Base-by-base conservation (phyloP, 2,888 invertebrate species). In the Drosophila subquinaria region DNA sequence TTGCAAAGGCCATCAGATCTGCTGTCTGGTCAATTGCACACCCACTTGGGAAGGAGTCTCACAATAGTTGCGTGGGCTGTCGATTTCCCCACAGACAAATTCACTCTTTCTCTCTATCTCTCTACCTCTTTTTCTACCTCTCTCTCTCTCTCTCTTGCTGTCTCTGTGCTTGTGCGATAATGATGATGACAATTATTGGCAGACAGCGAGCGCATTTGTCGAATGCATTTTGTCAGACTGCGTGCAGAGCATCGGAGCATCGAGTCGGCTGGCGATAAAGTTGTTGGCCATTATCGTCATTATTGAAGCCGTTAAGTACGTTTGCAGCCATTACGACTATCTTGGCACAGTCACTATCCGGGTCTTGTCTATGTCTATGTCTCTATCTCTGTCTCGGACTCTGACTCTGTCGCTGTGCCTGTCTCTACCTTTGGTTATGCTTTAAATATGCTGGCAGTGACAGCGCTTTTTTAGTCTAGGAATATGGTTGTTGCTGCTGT, bases 271-370 rank as follows among this genome's bases (percentile, higher is more conserved):
- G 8, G 53, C 35, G 33, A 40, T 62, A 60, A 38, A 47, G 52
- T 43, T 27, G 43, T 43, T 43, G 61, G 64, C 83, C 85, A 88
- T 90, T 91, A 89, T 85, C 79, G 87, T 87, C 90, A 88, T 91
- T 91, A 91, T 90, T 81, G 89, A 83, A 82, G 88, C 88, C 84
- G 90, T 91, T 91, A 89, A 84, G 82, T 90, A 81, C 80, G 79
- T 70, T 80, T 79, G 78, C 75, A 35, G 72, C 78, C 84, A 81
- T 83, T 87, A 36, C 36, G 36, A 36, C 13, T 36, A 86, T 74
- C 78, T 63, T 67, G 67, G 56, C 62, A 60, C 56, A 55, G 15
- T 30, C 40, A 15, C 51, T 27, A 15, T 17, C 13, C 36, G 8
- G 20, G 33, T 40, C 55, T 56, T 55, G 33, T 36, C 36, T 51